Conservation (phyloP, 1,140 invertebrate genomes). For the Xylocopa sonorina region DNA sequence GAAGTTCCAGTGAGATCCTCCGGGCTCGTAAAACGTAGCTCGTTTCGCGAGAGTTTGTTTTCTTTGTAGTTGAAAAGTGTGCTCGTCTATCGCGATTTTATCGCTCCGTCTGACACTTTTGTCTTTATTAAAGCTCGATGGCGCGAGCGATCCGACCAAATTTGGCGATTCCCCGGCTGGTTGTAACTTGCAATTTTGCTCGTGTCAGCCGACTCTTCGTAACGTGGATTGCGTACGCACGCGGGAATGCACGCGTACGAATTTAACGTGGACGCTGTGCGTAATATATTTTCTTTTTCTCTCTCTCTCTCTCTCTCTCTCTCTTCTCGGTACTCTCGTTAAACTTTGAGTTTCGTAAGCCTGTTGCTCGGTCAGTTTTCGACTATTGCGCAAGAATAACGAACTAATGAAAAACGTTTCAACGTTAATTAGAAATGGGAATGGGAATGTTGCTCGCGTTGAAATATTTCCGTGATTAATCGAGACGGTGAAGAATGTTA, state of each 20-base stretch:
- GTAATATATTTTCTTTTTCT: background rate
- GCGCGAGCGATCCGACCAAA: slow-evolving; percentile 33
- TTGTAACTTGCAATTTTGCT: background rate
- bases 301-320: no score
- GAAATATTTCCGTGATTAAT: no score
- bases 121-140: slow-evolving; percentile 2
- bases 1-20: slow-evolving; percentile 18
- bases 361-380: background rate
- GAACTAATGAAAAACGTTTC: no score
- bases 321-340: background rate
- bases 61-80: slow-evolving; percentile 15
- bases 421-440: no score
- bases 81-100: slow-evolving; percentile 3
- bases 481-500: no score
- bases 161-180: slow-evolving; percentile 3
- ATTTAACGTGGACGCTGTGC: background rate
- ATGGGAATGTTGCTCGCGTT: no score
- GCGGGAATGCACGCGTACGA: background rate
- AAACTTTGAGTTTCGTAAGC: slow-evolving; percentile 22
- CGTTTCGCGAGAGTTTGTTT: background rate
- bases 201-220: background rate
- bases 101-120: slow-evolving; percentile 13
- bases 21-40: background rate
- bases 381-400: background rate
- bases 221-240: background rate